Percentiles rank a stretch among this genome's conserved stretches.
Conservation (phyloP, 2,113 vertebrate species). For the Pogonocichla stellata region DNA sequence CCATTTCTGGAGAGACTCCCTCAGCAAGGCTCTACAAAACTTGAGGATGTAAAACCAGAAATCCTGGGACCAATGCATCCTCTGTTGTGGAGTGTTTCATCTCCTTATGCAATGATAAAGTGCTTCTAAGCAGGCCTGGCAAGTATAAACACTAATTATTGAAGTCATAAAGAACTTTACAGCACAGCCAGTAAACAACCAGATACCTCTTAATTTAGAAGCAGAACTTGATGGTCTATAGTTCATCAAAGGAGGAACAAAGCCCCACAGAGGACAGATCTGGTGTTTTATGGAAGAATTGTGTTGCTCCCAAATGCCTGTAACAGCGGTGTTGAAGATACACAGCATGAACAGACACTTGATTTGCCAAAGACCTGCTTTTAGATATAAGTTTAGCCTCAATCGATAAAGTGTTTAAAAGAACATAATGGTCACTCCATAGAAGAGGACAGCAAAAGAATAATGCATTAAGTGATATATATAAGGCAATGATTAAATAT, state of each 20-base stretch:
- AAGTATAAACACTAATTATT: background rate
- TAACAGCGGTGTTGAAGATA: background rate
- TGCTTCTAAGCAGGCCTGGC: background rate
- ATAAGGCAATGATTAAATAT: background rate
- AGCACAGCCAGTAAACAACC: background rate
- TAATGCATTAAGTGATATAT: too few species aligned
- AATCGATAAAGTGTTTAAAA: background rate
- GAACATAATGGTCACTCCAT: background rate
- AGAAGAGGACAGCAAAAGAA: background rate
- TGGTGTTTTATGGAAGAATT: background rate
- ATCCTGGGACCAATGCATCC: background rate
- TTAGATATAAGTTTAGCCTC: background rate
- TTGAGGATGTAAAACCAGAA: constrained; percentile 4
- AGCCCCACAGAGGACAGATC: background rate
- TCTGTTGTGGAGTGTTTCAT: background rate
- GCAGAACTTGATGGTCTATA: background rate
- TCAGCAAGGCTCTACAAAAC: background rate
- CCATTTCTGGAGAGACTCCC: background rate
- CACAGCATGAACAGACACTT: background rate
- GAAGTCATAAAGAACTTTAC: constrained; percentile 2
- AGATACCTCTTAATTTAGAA: constrained; percentile 12
- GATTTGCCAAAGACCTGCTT: background rate
- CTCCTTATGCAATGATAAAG: background rate
- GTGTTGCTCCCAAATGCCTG: background rate
- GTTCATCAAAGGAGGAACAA: background rate